These are phyloP conservation scores for Acholoe squamosa DNA, from an alignment of 2,888 invertebrate species.

Conservation along the genomic window DNA sequence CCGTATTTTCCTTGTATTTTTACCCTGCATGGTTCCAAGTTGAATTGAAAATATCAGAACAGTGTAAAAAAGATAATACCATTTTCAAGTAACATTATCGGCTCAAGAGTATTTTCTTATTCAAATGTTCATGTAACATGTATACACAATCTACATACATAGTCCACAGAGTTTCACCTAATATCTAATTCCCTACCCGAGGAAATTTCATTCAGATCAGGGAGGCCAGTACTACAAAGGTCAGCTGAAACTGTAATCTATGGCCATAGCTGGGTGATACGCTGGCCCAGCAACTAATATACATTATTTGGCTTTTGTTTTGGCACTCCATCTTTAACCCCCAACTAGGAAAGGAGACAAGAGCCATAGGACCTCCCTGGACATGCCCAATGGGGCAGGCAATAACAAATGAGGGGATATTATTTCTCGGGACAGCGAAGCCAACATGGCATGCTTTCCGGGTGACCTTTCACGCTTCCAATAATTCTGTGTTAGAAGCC, in stretches of 20 bases:
- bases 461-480: conserved; percentile 34
- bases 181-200: neutral
- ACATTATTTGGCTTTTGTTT: neutral
- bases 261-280: neutral
- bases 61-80: too few species aligned
- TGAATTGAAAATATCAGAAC: too few species aligned
- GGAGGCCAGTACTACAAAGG: too few species aligned
- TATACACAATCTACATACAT: too few species aligned
- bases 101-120: too few species aligned
- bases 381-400: neutral
- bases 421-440: conserved; percentile 11
- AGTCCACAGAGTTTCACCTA: too few species aligned
- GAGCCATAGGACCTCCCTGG: too few species aligned
- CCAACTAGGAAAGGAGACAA: neutral
- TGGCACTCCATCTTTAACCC: neutral
- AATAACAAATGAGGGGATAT: neutral
- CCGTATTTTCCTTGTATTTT: too few species aligned
- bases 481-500: neutral
- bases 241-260: too few species aligned
- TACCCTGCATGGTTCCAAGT: too few species aligned
- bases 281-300: neutral
- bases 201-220: neutral
- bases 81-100: too few species aligned
- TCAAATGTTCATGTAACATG: too few species aligned
- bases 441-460: conserved; percentile 32